Conservation (phyloP, 2,113 vertebrate genomes). For the Donacobius atricapilla region DNA sequence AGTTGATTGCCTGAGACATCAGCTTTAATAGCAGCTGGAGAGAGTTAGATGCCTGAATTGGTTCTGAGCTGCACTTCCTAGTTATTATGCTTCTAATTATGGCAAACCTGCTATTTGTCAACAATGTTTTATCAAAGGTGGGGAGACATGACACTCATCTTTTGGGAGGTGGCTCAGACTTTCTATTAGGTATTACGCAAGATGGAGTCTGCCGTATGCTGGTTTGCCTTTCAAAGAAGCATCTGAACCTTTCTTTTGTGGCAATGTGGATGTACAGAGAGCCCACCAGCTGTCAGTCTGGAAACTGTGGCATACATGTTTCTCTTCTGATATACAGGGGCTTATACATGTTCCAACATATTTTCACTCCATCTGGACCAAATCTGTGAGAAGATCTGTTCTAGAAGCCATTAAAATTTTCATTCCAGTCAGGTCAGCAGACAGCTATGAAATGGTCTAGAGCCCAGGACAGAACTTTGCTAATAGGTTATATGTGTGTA, state of each 20-base stretch:
- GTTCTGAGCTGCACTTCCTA: conserved; percentile 44
- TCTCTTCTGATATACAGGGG: neutral
- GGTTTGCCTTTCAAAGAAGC: conserved; percentile 58
- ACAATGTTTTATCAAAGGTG: conserved; percentile 61
- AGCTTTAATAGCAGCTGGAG: conserved; percentile 66
- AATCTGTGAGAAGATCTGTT: neutral
- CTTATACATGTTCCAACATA: neutral
- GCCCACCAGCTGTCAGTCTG: neutral
- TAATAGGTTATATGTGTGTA: neutral
- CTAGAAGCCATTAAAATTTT: neutral
- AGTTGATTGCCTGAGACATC: conserved; percentile 59
- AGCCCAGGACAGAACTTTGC: neutral
- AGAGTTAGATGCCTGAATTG: conserved; percentile 51
- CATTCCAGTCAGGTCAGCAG: neutral
- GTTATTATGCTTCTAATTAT: conserved; percentile 61
- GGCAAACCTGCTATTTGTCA: conserved; percentile 60
- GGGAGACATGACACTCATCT: conserved; percentile 41
- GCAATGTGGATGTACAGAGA: neutral
- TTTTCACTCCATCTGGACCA: neutral
- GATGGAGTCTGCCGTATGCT: neutral
- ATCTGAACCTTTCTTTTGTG: neutral
- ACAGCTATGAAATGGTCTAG: neutral
- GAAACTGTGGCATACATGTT: neutral
- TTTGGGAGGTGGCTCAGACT: conserved; percentile 49
- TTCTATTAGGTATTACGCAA: conserved; percentile 56